Base-by-base conservation (phyloP, 2,888 invertebrate genomes). In the Chymomyza procnemis region DNA sequence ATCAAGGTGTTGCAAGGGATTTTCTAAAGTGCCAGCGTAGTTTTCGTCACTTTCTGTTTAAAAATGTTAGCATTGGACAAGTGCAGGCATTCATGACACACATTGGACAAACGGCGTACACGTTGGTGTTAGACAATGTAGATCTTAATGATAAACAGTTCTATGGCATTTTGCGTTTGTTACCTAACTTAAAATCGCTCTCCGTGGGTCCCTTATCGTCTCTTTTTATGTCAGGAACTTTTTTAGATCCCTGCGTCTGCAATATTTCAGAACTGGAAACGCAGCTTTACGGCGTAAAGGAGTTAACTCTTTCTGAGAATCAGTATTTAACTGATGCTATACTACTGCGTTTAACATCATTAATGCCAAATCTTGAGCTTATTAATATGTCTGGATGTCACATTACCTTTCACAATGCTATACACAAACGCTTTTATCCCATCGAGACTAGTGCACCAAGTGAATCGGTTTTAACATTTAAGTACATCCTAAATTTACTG, bases 311-410 rank as follows among this genome's bases (percentile, higher is more conserved):
- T 65, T 92, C 93, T 19, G 93, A 93, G 48, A 94, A 95, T 85
- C 93, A 95, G 73, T 95, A 95, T 88, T 91, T 96, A 47, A 94
- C 95, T 2, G 96, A 96, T 92, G 94, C 94, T n/a, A 92, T 95
- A 12, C 93, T 96, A 61, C 92, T 93, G 79, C 92, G 95, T 79
- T 92, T 96, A 81, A 92, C 93, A 2, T 91, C 92, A 6, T 92
- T 94, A 12, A 93, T 94, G 73, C 93, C 93, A 54, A 91, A 92
- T 65, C 87, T 96, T 18, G 92, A 93, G 69, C 91, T 92, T 16
- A 89, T 96, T 0, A 93, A 94, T 82, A 90, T 96, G 70, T 93
- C 94, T 5, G 93, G 93, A 8, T 94, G 94, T 76, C 94, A 94
- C 66, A 93, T 96, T 60, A 94, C 95, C 34, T 96, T 95, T 88